These are phyloP conservation scores for Ciconia boyciana DNA, from an alignment of 2,113 vertebrate species.

Conservation along the genomic window DNA sequence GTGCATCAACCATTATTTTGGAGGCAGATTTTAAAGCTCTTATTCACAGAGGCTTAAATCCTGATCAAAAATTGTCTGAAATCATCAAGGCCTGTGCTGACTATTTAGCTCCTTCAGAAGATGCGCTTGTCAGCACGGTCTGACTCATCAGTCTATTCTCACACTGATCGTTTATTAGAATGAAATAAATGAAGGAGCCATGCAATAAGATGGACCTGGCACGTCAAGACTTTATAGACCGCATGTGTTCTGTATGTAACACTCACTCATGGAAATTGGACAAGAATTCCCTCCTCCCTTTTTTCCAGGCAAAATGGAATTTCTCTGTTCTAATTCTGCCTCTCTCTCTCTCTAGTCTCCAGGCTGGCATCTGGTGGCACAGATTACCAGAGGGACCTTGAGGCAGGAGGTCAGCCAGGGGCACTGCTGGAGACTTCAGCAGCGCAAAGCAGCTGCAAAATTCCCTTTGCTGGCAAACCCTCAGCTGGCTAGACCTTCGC, in stretches of 20 bases:
- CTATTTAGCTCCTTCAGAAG: neutral
- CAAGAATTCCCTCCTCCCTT: neutral
- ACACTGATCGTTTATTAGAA: neutral
- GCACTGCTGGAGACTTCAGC: neutral
- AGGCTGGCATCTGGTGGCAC: neutral
- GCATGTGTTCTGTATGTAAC: neutral
- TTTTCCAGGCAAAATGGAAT: neutral
- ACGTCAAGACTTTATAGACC: neutral
- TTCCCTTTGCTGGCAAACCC: neutral
- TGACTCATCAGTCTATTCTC: neutral
- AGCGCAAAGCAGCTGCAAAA: neutral
- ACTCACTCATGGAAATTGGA: neutral
- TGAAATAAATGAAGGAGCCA: neutral
- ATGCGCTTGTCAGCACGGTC: neutral
- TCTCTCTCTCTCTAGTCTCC: neutral
- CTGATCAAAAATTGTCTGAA: neutral
- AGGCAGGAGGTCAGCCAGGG: slow-evolving; percentile 6
- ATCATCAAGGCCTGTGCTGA: neutral
- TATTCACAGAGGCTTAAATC: neutral
- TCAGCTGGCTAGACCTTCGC: neutral
- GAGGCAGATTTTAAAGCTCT: slow-evolving; percentile 17
- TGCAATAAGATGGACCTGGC: neutral
- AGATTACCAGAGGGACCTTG: neutral
- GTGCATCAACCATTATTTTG: neutral
- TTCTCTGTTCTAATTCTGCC: neutral